Conservation (phyloP, 2,113 vertebrate genomes). For the Manacus vitellinus region DNA sequence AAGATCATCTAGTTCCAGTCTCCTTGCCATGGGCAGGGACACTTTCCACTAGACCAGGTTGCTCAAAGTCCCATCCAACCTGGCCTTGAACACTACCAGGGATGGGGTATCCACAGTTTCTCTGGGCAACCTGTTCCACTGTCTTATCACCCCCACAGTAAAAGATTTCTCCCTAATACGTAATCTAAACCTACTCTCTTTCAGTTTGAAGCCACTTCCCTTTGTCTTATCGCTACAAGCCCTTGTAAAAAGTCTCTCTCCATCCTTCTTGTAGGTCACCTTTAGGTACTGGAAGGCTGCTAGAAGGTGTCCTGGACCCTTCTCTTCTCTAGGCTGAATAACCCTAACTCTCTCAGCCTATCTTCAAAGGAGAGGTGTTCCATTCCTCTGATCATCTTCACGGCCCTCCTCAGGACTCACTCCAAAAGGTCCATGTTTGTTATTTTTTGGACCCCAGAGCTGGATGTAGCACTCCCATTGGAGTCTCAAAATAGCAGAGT, state of each 20-base stretch:
- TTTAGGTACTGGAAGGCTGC: background rate
- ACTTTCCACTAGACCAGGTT: background rate
- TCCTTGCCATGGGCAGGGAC: too few species aligned
- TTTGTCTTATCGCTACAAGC: background rate
- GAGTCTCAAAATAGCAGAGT: background rate
- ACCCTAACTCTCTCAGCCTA: background rate
- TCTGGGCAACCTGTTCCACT: background rate
- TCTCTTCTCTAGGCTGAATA: background rate
- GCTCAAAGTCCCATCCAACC: background rate
- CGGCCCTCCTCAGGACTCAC: background rate
- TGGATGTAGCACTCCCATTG: background rate
- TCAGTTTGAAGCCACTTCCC: background rate
- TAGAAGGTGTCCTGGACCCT: fast-evolving
- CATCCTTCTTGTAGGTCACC: background rate
- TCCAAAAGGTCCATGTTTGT: background rate
- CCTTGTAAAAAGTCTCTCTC: background rate
- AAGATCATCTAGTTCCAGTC: background rate
- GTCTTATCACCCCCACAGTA: background rate
- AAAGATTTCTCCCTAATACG: background rate
- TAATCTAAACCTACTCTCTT: background rate
- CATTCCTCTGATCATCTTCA: background rate
- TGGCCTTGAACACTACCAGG: background rate
- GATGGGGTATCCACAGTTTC: background rate
- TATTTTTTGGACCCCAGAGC: background rate
- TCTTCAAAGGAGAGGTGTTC: background rate